These are phyloP conservation scores for Toxotes lorentzi DNA, from an alignment of 2,797 vertebrate genomes.

Conservation along the genomic window DNA sequence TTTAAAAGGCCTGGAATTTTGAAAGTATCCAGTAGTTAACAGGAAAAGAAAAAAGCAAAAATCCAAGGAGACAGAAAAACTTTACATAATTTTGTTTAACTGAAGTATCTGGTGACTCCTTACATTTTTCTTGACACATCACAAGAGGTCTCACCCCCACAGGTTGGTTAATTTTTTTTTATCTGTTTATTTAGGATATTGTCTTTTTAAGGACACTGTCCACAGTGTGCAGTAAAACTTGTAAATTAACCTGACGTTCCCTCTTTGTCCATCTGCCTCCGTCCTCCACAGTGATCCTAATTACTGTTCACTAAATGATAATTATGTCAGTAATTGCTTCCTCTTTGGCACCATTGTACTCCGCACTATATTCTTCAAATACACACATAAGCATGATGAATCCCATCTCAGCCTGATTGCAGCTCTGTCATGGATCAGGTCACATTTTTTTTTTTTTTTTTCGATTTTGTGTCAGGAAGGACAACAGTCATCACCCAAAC, in stretches of 20 bases:
- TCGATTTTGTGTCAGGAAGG: not conserved
- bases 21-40: too few relatives aligned
- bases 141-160: too few relatives aligned
- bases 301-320: constrained; percentile 26
- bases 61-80: not conserved
- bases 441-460: not conserved
- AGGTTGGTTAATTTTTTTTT: too few relatives aligned
- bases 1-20: too few relatives aligned
- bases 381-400: not conserved
- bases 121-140: too few relatives aligned
- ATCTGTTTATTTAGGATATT: not conserved
- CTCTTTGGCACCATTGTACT: constrained; percentile 32
- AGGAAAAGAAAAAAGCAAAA: not conserved
- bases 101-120: too few relatives aligned
- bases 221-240: not conserved
- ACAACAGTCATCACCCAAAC: constrained; percentile 13
- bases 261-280: constrained; percentile 14
- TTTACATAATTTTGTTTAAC: not conserved
- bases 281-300: constrained; percentile 34
- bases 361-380: not conserved
- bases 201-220: not conserved
- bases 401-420: not conserved
- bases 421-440: not conserved
- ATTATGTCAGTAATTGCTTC: constrained; percentile 55
- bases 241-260: not conserved